Evolutionary conservation across 2,888 invertebrate genomes (phyloP).

Genomic region (Stramonita haemastoma): DNA sequence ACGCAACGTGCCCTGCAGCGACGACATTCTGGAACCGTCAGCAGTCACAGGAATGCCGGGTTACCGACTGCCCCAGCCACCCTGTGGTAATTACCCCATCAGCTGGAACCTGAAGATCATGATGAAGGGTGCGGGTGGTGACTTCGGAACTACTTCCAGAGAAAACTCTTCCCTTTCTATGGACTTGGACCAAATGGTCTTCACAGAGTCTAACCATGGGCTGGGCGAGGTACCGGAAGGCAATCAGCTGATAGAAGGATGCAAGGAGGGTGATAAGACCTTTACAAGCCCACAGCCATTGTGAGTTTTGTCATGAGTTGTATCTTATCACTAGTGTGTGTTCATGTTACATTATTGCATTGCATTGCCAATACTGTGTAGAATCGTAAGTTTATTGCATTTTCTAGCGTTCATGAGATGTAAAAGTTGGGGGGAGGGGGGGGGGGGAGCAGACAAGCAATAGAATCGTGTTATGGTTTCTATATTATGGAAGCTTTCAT

Average conservation of each 20-base stretch:
- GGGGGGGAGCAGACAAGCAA: no score
- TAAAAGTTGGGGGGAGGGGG: no score
- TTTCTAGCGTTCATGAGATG: no score
- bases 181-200: background rate
- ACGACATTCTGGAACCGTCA: background rate
- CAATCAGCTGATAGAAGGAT: background rate
- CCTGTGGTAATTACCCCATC: background rate
- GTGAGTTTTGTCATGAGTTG: background rate
- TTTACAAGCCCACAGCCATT: background rate
- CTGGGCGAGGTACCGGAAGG: background rate
- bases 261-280: background rate
- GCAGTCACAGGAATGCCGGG: constrained; percentile 9
- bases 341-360: background rate
- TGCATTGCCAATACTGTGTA: no score
- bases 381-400: no score
- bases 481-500: no score
- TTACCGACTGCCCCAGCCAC: background rate
- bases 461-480: no score
- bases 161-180: background rate
- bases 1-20: background rate
- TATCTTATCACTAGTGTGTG: background rate
- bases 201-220: background rate
- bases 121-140: background rate
- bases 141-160: background rate
- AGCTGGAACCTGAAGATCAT: background rate